A percentile compares a stretch with the other conserved stretches of the same genome.
phyloP scores from a whole-genome alignment of 1,140 invertebrate species.

The Achatina immaculata region DNA sequence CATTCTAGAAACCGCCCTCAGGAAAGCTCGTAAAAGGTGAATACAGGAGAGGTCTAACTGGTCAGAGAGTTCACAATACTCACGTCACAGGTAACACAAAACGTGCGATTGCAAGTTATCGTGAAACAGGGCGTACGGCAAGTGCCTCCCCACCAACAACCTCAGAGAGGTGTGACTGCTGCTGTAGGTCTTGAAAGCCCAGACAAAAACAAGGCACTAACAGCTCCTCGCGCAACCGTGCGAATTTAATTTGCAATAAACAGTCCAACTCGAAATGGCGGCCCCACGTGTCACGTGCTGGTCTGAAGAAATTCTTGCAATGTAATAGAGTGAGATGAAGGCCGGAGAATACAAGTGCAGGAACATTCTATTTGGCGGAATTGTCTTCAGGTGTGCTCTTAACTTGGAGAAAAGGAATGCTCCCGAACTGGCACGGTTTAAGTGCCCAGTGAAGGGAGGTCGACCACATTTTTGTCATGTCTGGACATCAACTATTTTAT shows the following conservation, averaged over 20 bases:
- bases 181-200: constrained; percentile 14
- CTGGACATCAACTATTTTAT: too few species aligned
- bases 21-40: neutral
- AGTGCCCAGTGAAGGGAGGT: too few species aligned
- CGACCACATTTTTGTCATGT: too few species aligned
- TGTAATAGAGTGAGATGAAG: neutral
- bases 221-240: neutral
- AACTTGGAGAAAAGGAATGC: too few species aligned
- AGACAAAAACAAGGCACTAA: neutral
- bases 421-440: too few species aligned
- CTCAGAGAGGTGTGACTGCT: neutral
- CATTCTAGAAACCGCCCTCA: neutral
- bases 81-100: neutral
- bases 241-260: constrained; percentile 6
- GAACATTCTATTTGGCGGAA: neutral
- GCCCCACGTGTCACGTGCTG: neutral
- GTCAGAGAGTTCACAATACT: neutral
- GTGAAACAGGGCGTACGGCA: neutral
- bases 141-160: neutral
- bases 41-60: neutral
- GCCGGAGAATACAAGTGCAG: neutral
- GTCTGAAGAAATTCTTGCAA: neutral
- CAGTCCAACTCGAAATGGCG: neutral
- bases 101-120: neutral
- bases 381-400: neutral